Evolutionary conservation across 2,888 invertebrate genomes (phyloP).

Genomic region (Sialis lutaria): DNA sequence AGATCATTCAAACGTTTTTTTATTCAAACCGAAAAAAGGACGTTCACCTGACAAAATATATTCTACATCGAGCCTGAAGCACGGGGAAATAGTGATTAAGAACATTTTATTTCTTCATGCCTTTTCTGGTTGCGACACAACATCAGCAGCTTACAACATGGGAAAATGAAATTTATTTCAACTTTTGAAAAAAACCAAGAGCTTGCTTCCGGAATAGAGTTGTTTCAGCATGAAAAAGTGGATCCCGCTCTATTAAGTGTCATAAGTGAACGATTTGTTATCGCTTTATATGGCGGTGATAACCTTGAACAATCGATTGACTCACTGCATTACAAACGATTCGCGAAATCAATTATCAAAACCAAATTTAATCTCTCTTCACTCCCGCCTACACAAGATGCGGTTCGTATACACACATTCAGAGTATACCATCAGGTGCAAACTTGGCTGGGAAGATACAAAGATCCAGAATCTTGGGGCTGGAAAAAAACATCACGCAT

Average conservation of each 20-base stretch:
- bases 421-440: neutral
- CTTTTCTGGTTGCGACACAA: constrained; percentile 8
- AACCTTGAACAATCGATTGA: constrained; percentile 1
- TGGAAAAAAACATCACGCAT: too few species aligned
- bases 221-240: neutral
- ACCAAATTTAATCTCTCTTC: neutral
- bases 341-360: neutral
- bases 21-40: constrained; percentile 7
- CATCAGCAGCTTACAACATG: constrained; percentile 10
- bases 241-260: constrained; percentile 2
- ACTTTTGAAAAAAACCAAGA: constrained; percentile 7
- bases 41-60: constrained; percentile 1
- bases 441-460: neutral
- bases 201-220: constrained; percentile 6
- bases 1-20: constrained; percentile 1
- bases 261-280: constrained; percentile 9
- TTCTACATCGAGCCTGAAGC: constrained; percentile 1
- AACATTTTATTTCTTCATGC: constrained; percentile 12
- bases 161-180: constrained; percentile 10
- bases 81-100: constrained; percentile 1
- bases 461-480: neutral
- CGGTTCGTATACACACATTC: neutral
- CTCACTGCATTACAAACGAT: neutral
- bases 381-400: neutral
- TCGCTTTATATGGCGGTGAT: constrained; percentile 9